phyloP scores from a whole-genome alignment of 2,113 vertebrate genomes.

The Trachemys scripta region DNA sequence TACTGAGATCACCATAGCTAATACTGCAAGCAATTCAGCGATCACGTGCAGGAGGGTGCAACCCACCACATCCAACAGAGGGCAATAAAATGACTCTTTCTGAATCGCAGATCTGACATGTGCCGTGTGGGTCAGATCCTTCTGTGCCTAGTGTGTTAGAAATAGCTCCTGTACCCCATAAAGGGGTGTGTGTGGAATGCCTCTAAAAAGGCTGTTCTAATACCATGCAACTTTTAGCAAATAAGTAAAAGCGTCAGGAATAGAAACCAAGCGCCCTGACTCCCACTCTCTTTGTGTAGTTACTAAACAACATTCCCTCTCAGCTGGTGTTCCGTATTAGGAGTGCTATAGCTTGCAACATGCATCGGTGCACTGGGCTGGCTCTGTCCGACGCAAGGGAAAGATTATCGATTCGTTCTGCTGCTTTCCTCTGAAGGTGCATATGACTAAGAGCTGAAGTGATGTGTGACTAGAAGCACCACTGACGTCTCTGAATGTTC shows the following conservation, averaged over 20 bases:
- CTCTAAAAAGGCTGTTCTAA: background rate
- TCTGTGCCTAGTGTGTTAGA: background rate
- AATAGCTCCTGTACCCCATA: background rate
- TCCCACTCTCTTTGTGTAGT: background rate
- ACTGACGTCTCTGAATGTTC: background rate
- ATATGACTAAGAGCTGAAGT: background rate
- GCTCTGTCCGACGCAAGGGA: background rate
- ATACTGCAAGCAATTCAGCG: fast-evolving
- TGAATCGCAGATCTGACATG: background rate
- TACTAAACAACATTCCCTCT: background rate
- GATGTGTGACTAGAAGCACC: background rate
- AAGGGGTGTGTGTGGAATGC: background rate
- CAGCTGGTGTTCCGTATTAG: background rate
- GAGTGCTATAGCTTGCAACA: background rate
- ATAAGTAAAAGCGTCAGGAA: background rate
- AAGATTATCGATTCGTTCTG: fast-evolving
- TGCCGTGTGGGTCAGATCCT: background rate
- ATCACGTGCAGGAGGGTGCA: fast-evolving
- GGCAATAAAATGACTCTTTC: background rate
- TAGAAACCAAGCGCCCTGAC: background rate
- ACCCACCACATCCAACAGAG: background rate
- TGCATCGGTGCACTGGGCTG: fast-evolving
- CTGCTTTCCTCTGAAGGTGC: background rate
- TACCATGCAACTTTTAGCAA: background rate
- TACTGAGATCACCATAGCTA: background rate